Conservation (phyloP, 2,888 invertebrate genomes). For the Apantesis nais region DNA sequence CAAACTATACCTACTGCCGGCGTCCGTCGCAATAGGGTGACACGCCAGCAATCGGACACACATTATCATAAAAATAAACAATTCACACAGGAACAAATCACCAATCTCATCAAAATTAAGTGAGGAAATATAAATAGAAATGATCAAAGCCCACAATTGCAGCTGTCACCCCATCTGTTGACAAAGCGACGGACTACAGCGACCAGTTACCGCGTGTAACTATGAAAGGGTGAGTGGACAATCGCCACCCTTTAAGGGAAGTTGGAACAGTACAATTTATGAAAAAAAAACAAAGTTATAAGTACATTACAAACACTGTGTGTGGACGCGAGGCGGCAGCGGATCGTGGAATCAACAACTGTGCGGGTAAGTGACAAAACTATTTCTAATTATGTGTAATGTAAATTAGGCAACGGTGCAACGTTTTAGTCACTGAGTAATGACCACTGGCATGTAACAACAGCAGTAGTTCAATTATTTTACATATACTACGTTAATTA, state of each 20-base stretch:
- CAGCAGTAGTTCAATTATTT: neutral
- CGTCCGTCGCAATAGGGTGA: constrained; percentile 54
- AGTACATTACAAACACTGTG: constrained; percentile 65
- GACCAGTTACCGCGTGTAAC: constrained; percentile 70
- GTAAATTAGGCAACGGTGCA: constrained; percentile 6
- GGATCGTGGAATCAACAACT: constrained; percentile 8
- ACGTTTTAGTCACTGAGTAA: constrained; percentile 5
- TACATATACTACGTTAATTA: neutral
- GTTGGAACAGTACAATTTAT: constrained; percentile 51
- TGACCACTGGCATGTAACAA: neutral
- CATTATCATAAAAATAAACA: constrained; percentile 35
- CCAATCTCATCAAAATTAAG: constrained; percentile 24
- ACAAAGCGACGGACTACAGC: constrained; percentile 52
- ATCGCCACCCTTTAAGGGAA: constrained; percentile 45
- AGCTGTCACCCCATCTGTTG: constrained; percentile 13
- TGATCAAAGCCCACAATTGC: constrained; percentile 6
- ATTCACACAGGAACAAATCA: constrained; percentile 30
- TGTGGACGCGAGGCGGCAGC: constrained; percentile 18
- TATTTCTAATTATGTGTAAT: constrained; percentile 9
- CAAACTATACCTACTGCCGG: constrained; percentile 63
- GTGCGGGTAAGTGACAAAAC: constrained; percentile 8
- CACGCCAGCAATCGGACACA: constrained; percentile 33
- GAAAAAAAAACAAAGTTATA: constrained; percentile 69
- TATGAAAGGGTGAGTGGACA: constrained; percentile 67
- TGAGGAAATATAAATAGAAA: constrained; percentile 9